Evolutionary conservation across 2,113 vertebrate species (phyloP).

Genomic region (Tyto alba): DNA sequence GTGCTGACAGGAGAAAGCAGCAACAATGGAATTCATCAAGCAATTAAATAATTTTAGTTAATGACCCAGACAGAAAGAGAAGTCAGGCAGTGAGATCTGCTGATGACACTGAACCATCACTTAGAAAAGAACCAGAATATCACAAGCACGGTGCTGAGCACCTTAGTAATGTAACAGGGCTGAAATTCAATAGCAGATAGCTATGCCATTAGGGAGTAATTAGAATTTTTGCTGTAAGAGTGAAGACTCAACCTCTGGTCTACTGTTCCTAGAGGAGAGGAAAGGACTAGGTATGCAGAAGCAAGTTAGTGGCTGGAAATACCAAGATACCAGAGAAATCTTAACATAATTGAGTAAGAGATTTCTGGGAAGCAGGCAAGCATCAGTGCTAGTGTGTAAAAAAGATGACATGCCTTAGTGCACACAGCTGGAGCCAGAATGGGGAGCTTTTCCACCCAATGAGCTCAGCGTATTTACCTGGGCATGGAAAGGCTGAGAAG

Average conservation of each 20-base stretch:
- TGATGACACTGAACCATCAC: neutral
- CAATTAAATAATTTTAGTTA: neutral
- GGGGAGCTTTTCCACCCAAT: neutral
- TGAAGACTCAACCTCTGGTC: neutral
- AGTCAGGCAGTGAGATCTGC: neutral
- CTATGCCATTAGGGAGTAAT: neutral
- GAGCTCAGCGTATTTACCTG: neutral
- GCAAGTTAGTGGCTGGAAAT: neutral
- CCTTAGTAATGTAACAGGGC: neutral
- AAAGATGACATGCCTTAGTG: neutral
- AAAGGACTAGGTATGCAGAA: neutral
- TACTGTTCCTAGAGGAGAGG: neutral
- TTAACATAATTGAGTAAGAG: fast-evolving
- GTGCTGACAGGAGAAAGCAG: neutral
- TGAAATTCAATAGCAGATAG: neutral
- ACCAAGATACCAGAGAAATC: neutral
- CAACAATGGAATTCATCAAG: neutral
- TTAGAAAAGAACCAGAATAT: neutral
- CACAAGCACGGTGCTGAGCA: neutral
- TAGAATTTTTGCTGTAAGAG: neutral
- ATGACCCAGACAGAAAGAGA: neutral
- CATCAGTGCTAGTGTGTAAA: neutral
- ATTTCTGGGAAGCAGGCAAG: neutral
- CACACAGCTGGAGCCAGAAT: neutral
- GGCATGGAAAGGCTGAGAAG: neutral